Conservation (phyloP, 2,888 invertebrate species). For the Xanthia icteritia region DNA sequence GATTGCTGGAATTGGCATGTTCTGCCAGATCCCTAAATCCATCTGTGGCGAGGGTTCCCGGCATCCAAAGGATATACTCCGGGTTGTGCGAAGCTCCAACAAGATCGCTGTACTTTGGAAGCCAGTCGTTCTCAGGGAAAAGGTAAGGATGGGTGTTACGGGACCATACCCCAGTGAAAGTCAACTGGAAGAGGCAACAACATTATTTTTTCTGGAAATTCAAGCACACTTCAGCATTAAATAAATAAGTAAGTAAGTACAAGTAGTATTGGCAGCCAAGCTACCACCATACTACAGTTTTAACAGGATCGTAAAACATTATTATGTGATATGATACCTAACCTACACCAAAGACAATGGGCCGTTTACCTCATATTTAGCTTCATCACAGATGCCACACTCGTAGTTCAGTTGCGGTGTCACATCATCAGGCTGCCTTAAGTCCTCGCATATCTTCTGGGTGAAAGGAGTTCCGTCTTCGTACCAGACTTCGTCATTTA, state of each 20-base stretch:
- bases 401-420: constrained; percentile 81
- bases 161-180: constrained; percentile 86
- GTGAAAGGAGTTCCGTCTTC: constrained; percentile 84
- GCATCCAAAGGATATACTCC: constrained; percentile 82
- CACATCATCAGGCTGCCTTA: constrained; percentile 85
- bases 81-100: constrained; percentile 84
- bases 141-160: constrained; percentile 83
- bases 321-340: too few relatives aligned
- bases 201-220: not conserved
- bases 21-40: constrained; percentile 84
- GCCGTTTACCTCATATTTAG: constrained; percentile 80
- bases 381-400: constrained; percentile 85
- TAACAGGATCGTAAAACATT: too few relatives aligned
- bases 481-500: constrained; percentile 83
- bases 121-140: constrained; percentile 86
- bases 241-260: too few relatives aligned
- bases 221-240: not conserved
- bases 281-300: too few relatives aligned
- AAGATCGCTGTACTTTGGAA: constrained; percentile 83
- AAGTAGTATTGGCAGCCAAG: too few relatives aligned
- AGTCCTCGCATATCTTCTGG: constrained; percentile 81
- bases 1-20: constrained; percentile 81
- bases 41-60: constrained; percentile 80
- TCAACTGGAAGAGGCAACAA: constrained; percentile 70
- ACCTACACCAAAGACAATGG: too few relatives aligned